Base-by-base conservation (phyloP, 2,113 vertebrate genomes). In the Galeopterus variegatus region DNA sequence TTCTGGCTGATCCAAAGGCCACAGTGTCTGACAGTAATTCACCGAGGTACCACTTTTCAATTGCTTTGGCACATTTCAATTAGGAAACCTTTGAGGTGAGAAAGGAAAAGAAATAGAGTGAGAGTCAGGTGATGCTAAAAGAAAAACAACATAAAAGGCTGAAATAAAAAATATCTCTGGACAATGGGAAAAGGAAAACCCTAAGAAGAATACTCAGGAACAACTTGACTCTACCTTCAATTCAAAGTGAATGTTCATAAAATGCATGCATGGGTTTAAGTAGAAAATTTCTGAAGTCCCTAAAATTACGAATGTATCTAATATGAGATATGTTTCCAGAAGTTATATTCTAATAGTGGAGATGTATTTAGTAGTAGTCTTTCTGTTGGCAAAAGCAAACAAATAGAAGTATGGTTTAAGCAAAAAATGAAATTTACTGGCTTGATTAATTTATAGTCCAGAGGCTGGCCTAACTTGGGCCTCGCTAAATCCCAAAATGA, bases 1-100 rank as follows among this genome's bases (percentile, higher is more conserved):
- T 41, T 48, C 82, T 93, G 65, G 65, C 93, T 88, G 41, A 33
- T 81, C 58, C 24, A 76, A 64, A 96, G 79, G 91, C 95, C 65
- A 70, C 24, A 1, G 19, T 50, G 73, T 93, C 92, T 95, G 86
- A 90, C 93, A 97, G 94, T 89, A 92, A 98, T 97, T 98, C 48
- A 0, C 79, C 1, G 0, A 94, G 80, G 75, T 88, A 56, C 95
- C 82, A 95, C 94, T 73, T 98, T 97, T 96, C 94, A 91, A 94
- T 96, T 89, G 88, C 92, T 85, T 96, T 77, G 23, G 48, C 92
- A 94, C 93, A 69, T 96, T 98, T 98, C 92, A 97, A 81, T 97
- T 97, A 97, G 83, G 69, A 96, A 72, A 88, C 5, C 90, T 98
- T 92, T 95, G 93, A 98, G 93, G 87, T 97, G 98, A 97, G 93